Conservation (phyloP, 2,113 vertebrate species). For the Nesoenas mayeri region DNA sequence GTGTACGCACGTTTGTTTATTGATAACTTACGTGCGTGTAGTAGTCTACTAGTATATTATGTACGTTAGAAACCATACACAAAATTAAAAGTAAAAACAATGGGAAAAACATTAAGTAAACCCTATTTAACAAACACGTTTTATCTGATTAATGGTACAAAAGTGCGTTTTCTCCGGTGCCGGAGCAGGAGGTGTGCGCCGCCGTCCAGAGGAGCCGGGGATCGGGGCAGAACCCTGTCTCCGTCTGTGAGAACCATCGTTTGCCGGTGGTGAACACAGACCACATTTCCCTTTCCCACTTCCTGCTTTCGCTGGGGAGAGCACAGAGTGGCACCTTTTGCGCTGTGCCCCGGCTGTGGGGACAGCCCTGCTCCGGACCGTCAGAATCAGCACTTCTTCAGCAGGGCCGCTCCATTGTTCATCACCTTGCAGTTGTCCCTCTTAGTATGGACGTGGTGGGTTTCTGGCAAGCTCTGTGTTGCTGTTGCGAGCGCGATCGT, state of each 20-base stretch:
- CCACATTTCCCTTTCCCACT: not conserved
- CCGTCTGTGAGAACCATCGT: not conserved
- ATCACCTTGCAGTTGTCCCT: not conserved
- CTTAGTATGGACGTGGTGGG: rapidly evolving
- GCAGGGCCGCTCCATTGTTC: not conserved
- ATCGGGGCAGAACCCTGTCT: too few species aligned
- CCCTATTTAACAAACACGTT: not conserved
- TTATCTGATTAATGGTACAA: not conserved
- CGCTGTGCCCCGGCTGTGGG: not conserved
- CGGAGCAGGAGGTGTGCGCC: not conserved
- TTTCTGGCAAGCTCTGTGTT: not conserved
- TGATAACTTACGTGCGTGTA: not conserved
- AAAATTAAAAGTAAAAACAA: not conserved
- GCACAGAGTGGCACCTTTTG: not conserved
- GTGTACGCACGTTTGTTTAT: not conserved
- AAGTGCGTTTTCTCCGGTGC: not conserved
- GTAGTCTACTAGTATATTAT: not conserved
- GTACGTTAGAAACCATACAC: not conserved
- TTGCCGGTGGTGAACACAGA: not conserved
- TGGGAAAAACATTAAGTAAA: not conserved
- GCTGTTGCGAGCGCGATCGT: rapidly evolving
- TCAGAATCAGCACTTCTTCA: not conserved
- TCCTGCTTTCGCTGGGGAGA: not conserved
- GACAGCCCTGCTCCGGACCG: not conserved
- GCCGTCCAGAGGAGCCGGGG: too few species aligned